Evolutionary conservation across 53 echinoderm and acorn worm genomes (phyloP).

Genomic region (Echinarachnius parma): DNA sequence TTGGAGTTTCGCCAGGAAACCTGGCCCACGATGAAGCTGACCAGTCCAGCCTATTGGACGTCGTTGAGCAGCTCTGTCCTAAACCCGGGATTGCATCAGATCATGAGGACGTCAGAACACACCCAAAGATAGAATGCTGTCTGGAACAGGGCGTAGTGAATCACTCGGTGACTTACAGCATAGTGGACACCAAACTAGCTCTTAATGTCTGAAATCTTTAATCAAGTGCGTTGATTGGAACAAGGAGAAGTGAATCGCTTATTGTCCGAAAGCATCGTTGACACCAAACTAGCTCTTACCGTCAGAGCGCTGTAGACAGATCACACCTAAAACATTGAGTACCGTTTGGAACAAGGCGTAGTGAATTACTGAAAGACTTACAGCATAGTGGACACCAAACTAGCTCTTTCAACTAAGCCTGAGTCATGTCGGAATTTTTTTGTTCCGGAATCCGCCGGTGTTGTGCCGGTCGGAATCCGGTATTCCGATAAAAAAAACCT

Average conservation of each 20-base stretch:
- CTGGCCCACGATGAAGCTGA: conserved; percentile 6
- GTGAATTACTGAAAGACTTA: conserved; percentile 20
- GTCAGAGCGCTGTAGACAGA: no score
- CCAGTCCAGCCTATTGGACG: conserved; percentile 2
- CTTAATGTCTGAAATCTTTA: conserved; percentile 17
- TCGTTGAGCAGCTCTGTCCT: conserved; percentile 22
- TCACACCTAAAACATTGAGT: conserved; percentile 9
- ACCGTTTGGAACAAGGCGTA: conserved; percentile 15
- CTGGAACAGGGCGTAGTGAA: conserved; percentile 7
- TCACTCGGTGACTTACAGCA: conserved; percentile 19
- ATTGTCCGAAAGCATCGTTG: no score
- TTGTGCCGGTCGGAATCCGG: no score
- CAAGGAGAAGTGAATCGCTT: no score
- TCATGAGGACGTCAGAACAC: not conserved
- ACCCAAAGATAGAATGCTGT: conserved; percentile 27
- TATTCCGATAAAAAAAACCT: no score
- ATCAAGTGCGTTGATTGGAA: no score
- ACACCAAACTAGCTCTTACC: no score
- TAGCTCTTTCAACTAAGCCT: no score
- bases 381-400: conserved; percentile 13
- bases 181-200: conserved; percentile 18
- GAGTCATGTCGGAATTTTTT: no score
- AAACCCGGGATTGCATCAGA: not conserved
- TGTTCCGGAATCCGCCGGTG: no score
- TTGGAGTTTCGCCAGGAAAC: conserved; percentile 15